phyloP scores from a whole-genome alignment of 2,113 vertebrate species.

The Alexandromys fortis region DNA sequence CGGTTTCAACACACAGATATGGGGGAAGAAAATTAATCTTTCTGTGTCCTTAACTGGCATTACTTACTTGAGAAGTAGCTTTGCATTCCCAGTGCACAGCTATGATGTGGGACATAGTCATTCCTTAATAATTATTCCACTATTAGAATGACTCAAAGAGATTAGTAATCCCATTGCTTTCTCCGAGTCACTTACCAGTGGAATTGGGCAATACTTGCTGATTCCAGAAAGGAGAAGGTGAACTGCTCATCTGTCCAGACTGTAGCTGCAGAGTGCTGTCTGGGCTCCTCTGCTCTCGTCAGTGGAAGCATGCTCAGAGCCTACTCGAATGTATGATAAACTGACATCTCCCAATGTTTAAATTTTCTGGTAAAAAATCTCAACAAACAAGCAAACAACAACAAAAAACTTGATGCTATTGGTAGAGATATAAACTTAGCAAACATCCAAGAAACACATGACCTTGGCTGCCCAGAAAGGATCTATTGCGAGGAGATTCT shows the following conservation, averaged over 20 bases:
- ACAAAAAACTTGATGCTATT: background rate
- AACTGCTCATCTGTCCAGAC: background rate
- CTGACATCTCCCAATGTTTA: background rate
- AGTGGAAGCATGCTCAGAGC: background rate
- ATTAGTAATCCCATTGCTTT: background rate
- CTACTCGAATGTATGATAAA: background rate
- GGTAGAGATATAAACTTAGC: background rate
- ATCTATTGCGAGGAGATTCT: background rate
- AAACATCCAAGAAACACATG: background rate
- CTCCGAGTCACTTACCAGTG: background rate
- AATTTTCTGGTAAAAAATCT: background rate
- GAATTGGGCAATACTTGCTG: background rate
- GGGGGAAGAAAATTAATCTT: background rate
- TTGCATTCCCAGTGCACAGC: background rate
- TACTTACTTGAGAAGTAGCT: background rate
- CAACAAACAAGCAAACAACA: too few relatives aligned
- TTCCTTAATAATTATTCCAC: background rate
- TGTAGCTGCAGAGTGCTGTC: background rate
- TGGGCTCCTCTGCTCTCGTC: background rate
- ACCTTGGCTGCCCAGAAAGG: background rate
- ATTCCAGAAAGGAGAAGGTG: background rate
- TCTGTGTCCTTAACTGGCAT: background rate
- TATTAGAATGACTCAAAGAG: background rate
- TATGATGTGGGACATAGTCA: background rate
- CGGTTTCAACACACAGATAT: background rate